Conservation (phyloP, 1,140 invertebrate species). For the Ephestia elutella region DNA sequence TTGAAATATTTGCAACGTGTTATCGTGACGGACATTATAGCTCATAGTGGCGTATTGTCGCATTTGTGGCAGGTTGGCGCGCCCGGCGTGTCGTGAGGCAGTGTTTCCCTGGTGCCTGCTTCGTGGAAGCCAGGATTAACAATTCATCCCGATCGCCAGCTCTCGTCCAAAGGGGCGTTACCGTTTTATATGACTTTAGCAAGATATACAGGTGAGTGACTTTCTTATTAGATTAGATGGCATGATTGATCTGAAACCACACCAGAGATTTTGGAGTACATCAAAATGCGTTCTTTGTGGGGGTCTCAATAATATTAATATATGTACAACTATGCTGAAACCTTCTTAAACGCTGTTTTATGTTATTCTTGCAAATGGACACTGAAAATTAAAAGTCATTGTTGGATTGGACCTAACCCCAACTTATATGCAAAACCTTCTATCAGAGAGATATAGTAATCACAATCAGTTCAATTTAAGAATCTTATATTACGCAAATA, state of each 20-base stretch:
- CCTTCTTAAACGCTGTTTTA: no score
- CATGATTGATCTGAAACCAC: background rate
- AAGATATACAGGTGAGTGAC: constrained; percentile 80
- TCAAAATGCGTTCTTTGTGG: background rate
- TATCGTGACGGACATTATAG: constrained; percentile 10
- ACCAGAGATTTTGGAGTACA: background rate
- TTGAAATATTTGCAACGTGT: constrained; percentile 10
- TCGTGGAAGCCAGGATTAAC: constrained; percentile 58
- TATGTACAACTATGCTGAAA: no score
- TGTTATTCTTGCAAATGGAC: no score
- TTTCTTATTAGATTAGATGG: background rate
- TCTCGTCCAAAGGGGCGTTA: constrained; percentile 86
- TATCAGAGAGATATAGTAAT: no score
- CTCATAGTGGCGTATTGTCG: constrained; percentile 44
- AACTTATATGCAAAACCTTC: no score
- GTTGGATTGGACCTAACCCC: no score
- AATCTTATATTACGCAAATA: no score
- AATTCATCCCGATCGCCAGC: constrained; percentile 71
- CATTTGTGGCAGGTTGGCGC: constrained; percentile 59
- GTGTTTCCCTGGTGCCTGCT: constrained; percentile 59
- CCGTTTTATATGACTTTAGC: constrained; percentile 90
- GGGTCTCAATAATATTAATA: background rate
- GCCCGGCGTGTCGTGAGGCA: constrained; percentile 46
- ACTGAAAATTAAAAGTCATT: no score
- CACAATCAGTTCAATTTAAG: no score